Evolutionary conservation across 2,888 invertebrate species (phyloP), one percentile per base, ranked within the genome.

Genomic region (Pseudococcus viburni): DNA sequence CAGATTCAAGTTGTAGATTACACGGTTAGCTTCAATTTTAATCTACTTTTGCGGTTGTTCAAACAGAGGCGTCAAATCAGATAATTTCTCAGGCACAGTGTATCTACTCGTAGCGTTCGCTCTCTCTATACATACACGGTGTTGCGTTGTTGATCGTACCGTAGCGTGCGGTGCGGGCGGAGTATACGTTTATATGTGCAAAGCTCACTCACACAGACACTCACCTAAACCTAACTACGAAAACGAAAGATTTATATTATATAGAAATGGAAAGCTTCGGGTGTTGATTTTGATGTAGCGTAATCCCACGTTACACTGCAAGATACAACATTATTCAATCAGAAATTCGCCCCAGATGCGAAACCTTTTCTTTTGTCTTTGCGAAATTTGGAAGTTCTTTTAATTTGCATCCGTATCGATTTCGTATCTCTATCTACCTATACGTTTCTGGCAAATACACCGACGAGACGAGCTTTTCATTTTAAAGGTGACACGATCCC

Each of bases 41-140:
- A 77, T 77, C 77, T 77, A 77, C 77, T 77, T 77, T 77, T 77
- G 77, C 77, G 77, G 77, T 77, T 77, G 77, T 77, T 77, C 77
- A 77, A 77, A 77, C 77, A 77, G 77, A 77, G 77, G 77, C 77
- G 77, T 77, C 42, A 77, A 77, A 77, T 77, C 77, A 77, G 77
- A 77, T 77, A 77, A 77, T 77, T 77, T 77, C 77, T 77, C 77
- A 42, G 77, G 39, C 77, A 39, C 3, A 6, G 68, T 11, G 22
- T 22, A 55, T 2, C 55, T 15, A 8, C 39, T n/a, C 39, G 6
- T 39, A 39, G 55, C 55, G 8, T 12, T 64, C 1, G n/a, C n/a
- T n/a, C n/a, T n/a, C n/a, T n/a, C n/a, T 64, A 64, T 64, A 64
- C 12, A 64, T 64, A 26, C 64, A 19, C 64, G 9, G 64, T 64